These are phyloP conservation scores for Sicus ferrugineus DNA, from an alignment of 2,888 invertebrate genomes.

Conservation along the genomic window DNA sequence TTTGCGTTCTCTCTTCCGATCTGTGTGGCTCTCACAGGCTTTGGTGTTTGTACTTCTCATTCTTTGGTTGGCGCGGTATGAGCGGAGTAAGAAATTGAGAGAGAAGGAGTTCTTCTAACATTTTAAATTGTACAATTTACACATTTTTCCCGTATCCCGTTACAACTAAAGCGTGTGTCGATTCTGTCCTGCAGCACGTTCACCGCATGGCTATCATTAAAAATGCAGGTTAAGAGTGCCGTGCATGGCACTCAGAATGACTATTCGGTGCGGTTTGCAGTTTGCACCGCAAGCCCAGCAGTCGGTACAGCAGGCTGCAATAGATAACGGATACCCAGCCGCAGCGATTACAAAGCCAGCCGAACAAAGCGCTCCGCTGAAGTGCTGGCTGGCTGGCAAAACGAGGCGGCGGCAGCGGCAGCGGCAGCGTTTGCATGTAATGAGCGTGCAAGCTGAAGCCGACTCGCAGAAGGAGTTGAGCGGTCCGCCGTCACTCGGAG, in stretches of 20 bases:
- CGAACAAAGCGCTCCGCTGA: neutral
- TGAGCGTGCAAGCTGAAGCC: neutral
- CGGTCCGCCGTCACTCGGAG: neutral
- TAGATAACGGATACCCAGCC: neutral
- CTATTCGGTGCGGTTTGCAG: no score
- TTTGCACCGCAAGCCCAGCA: no score
- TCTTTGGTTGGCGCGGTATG: no score
- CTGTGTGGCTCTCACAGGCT: no score
- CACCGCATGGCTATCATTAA: constrained; percentile 49
- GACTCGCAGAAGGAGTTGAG: neutral
- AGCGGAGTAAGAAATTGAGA: no score
- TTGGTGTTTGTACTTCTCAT: no score
- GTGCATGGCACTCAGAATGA: constrained; percentile 29
- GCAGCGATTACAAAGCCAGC: neutral
- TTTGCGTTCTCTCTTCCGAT: no score
- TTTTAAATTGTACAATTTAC: no score
- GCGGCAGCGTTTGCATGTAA: constrained; percentile 12
- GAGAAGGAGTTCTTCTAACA: no score
- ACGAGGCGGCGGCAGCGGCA: neutral
- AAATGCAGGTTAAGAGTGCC: constrained; percentile 58
- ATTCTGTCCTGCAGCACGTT: neutral
- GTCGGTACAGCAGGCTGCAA: neutral
- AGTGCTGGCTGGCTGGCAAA: neutral
- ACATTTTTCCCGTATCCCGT: no score
- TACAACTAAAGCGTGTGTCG: no score